Percentiles rank a stretch among this genome's conserved stretches.
Conservation (phyloP, 2,888 invertebrate genomes). For the Entomobrya proxima region DNA sequence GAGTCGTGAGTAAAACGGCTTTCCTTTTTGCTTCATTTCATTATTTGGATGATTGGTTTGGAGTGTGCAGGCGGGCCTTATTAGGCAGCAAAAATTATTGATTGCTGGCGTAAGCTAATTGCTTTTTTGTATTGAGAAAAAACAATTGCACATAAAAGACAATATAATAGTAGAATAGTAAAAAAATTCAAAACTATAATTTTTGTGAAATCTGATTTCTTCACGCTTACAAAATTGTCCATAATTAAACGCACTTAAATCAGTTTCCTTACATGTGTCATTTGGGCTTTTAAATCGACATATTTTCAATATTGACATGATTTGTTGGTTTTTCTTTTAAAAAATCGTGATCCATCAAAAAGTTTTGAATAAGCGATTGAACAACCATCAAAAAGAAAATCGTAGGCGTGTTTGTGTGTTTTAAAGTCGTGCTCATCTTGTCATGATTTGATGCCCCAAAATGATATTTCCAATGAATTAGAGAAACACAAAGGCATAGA, state of each 20-base stretch:
- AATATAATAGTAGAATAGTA: too few relatives aligned
- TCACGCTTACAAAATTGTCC: too few relatives aligned
- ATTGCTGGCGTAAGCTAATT: background rate
- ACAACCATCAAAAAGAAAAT: background rate
- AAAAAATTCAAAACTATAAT: too few relatives aligned
- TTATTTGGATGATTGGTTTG: background rate
- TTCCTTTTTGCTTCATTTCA: background rate
- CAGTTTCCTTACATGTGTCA: too few relatives aligned
- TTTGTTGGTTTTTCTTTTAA: background rate
- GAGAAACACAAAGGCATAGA: background rate
- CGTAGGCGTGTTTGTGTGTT: background rate
- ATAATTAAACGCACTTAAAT: too few relatives aligned
- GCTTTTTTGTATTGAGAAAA: too few relatives aligned
- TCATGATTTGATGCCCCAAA: background rate
- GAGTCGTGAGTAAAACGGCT: background rate
- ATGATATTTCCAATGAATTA: background rate
- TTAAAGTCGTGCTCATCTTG: background rate
- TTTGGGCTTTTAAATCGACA: too few relatives aligned
- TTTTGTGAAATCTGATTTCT: too few relatives aligned
- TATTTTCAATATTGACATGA: background rate
- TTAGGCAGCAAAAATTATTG: background rate
- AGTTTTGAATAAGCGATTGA: background rate
- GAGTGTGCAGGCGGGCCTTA: background rate
- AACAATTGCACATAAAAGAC: too few relatives aligned
- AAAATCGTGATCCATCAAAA: constrained; percentile 1